These are phyloP conservation scores for Urocynchramus pylzowi DNA, from an alignment of 2,113 vertebrate species.

Conservation along the genomic window DNA sequence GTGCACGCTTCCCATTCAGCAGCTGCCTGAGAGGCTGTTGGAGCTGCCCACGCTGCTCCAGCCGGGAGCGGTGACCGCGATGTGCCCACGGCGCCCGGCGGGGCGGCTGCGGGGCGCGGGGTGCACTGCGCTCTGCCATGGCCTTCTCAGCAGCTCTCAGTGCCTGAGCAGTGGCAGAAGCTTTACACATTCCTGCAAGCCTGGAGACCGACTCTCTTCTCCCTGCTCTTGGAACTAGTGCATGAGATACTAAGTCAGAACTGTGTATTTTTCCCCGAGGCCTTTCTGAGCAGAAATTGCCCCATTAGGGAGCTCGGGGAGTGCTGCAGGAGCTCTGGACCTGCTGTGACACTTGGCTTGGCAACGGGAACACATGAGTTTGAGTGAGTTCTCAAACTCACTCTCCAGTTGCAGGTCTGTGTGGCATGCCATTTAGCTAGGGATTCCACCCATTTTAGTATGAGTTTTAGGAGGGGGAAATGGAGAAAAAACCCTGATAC, in stretches of 20 bases:
- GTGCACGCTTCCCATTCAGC: background rate
- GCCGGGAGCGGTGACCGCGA: background rate
- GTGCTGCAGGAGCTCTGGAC: background rate
- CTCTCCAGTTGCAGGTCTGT: background rate
- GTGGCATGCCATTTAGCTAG: background rate
- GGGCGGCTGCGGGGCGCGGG: background rate
- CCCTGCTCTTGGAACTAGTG: background rate
- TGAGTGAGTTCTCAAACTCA: background rate
- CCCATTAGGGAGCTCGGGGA: background rate
- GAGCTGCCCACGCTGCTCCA: accelerated
- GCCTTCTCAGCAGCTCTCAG: background rate
- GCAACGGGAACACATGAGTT: background rate
- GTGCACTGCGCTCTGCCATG: background rate
- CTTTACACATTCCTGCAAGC: accelerated
- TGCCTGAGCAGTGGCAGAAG: background rate
- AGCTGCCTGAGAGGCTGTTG: background rate
- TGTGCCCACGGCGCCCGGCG: accelerated
- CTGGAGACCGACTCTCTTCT: background rate
- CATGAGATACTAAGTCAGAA: background rate
- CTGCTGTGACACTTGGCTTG: background rate
- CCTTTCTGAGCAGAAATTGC: background rate
- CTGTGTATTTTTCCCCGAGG: background rate
- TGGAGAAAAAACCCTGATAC: background rate
- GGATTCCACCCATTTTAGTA: background rate
- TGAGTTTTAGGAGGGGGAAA: background rate